Percentiles rank a stretch among this genome's conserved stretches.
Conservation (phyloP, 2,797 vertebrate genomes). For the Coccyzus lansbergi region DNA sequence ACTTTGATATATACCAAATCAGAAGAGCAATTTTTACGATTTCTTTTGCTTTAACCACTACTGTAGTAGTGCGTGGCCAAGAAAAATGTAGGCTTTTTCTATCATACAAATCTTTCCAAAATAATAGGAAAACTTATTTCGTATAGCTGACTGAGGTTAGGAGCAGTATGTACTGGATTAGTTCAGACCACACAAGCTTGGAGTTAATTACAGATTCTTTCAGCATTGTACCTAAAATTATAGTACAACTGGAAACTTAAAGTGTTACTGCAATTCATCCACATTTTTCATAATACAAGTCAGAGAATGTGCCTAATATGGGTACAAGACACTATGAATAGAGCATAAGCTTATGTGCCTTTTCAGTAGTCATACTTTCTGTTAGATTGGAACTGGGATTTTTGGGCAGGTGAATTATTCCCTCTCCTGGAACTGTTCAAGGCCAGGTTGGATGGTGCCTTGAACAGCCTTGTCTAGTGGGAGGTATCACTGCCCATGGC, state of each 20-base stretch:
- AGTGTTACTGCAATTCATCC: neutral
- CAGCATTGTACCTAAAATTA: neutral
- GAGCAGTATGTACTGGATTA: neutral
- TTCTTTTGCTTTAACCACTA: neutral
- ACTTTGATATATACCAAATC: neutral
- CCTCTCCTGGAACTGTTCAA: no score
- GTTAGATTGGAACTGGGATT: neutral
- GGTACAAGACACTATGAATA: neutral
- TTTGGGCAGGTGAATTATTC: fast-evolving
- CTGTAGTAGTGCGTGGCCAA: neutral
- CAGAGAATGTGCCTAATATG: neutral
- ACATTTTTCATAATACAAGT: neutral
- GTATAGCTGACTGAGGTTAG: neutral
- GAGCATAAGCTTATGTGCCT: neutral
- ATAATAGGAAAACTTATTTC: constrained; percentile 5
- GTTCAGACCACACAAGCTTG: constrained; percentile 50
- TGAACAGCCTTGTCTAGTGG: no score
- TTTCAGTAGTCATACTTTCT: neutral
- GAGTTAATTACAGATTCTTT: neutral
- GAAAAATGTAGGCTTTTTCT: neutral
- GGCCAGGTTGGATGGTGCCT: no score
- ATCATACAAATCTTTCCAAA: constrained; percentile 19
- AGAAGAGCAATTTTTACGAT: neutral
- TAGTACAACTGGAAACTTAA: neutral
- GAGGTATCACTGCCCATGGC: no score